Evolutionary conservation across 37 sponge, comb jelly and placozoan species (phyloP), one percentile per base, ranked within the genome.

Genomic region (Theonella swinhoei): DNA sequence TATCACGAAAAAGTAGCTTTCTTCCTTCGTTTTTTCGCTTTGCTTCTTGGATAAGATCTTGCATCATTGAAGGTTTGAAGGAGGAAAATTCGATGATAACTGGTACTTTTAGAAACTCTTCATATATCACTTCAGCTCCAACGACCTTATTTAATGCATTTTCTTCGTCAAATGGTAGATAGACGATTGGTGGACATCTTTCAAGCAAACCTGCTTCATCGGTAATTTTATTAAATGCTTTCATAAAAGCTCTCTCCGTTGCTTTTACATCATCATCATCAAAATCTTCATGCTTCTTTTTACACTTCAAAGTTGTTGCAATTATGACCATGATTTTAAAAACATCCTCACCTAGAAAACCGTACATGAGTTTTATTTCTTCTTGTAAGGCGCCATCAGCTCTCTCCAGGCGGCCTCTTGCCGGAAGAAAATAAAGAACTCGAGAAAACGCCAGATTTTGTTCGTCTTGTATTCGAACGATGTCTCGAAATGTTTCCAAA

Each of bases 271-370:
- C 80, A 36, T 79, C 4, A 23, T 79, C 9, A 41, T 42, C 67
- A 1, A 47, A 39, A 22, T 31, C 63, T 62, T 14, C 35, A 0
- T 60, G 32, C 37, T 59, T 77, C 23, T 1, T 19, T 17, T 58
- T n/a, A 0, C 8, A 59, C 41, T 58, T 8, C 20, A 0, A 29
- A 5, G 30, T 40, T 34, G 80, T 79, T 19, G 68, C 68, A 14
- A 79, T 41, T 9, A 79, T 42, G 17, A 79, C 68, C 80, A 79
- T 79, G 7, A 36, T 40, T 8, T 66, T 63, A 30, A 79, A 79
- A 17, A 79, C 62, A 3, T 9, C 80, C 17, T 47, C 42, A n/a
- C 80, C 80, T 3, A 79, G 62, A 28, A 24, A 39, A 7, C 22
- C n/a, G 30, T 79, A 32, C 25, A 79, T 24, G 3, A 28, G 31